A percentile compares a stretch with the other conserved stretches of the same genome.
Evolutionary conservation across 2,888 invertebrate species (phyloP).

Genomic region (Formica aserva): DNA sequence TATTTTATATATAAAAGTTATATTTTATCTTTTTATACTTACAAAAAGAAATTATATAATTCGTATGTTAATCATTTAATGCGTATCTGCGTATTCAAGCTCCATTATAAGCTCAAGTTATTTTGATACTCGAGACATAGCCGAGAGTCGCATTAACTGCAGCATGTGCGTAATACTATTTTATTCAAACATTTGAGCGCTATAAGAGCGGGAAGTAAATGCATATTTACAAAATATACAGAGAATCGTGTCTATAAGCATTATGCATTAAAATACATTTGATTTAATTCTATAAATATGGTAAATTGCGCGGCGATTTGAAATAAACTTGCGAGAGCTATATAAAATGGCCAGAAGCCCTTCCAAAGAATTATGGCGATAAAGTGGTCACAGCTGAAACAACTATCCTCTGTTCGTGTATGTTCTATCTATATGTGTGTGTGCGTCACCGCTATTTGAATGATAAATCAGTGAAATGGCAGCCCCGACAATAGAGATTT

Average conservation of each 20-base stretch:
- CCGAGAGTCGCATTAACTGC: not conserved
- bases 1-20: not conserved
- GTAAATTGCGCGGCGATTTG: not conserved
- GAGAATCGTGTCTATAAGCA: not conserved
- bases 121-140: not conserved
- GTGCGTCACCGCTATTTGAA: not conserved
- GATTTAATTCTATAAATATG: constrained; percentile 26
- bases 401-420: not conserved
- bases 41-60: not conserved
- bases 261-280: constrained; percentile 7
- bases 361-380: constrained; percentile 3
- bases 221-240: constrained; percentile 15
- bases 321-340: not conserved
- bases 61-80: not conserved
- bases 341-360: not conserved
- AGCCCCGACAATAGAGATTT: constrained; percentile 18
- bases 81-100: not conserved
- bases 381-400: not conserved
- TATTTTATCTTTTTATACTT: not conserved
- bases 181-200: constrained; percentile 27
- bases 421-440: not conserved
- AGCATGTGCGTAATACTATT: constrained; percentile 3
- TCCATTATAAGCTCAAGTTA: not conserved
- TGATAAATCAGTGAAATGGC: constrained; percentile 20
- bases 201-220: not conserved